Evolutionary conservation across 2,113 vertebrate genomes (phyloP), one percentile per base, ranked within the genome.

Genomic region (Mormoops blainvillei): DNA sequence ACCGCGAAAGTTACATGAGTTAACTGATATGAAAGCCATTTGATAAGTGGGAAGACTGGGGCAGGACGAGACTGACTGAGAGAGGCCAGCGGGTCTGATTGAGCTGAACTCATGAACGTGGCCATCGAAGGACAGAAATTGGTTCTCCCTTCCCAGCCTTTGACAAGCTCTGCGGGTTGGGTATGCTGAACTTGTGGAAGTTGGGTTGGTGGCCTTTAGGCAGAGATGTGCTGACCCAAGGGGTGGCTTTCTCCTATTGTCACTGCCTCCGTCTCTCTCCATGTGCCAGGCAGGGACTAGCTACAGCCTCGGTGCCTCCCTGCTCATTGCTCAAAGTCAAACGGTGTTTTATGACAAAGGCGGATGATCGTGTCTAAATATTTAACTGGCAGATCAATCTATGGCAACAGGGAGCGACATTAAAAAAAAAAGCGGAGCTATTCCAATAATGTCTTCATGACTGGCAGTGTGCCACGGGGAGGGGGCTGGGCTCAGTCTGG

Each of bases 381-480:
- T 97, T 96, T 97, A 92, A 95, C 91, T 61, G 85, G 90, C 61
- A 94, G 88, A 95, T 97, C 95, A 96, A 95, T 97, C 94, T 91
- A n/a, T 85, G 92, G 58, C 0, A 14, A 95, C 58, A 86, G 54
- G 67, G 80, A 92, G 73, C 7, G 1, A 38, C 28, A 68, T 84
- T 38, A 63, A 63, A 24, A 48, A 84, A 67, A 76, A 58, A 48
- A 48, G 54, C 24, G 0, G 41, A 95, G 92, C 80, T 28, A 45
- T 89, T 89, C 43, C 80, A 81, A 0, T 76, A 89, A 70, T 1
- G 14, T 89, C 54, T 94, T 91, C 36, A 38, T 58, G 87, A 52
- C n/a, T 96, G 78, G 68, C 58, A 61, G 91, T 11, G 36, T 0
- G 15, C 65, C 85, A 18, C 0, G 0, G 50, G 76, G 63, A 80